Evolutionary conservation across 2,888 invertebrate species (phyloP), one percentile per base, ranked within the genome.

Genomic region (Eledona agricola): DNA sequence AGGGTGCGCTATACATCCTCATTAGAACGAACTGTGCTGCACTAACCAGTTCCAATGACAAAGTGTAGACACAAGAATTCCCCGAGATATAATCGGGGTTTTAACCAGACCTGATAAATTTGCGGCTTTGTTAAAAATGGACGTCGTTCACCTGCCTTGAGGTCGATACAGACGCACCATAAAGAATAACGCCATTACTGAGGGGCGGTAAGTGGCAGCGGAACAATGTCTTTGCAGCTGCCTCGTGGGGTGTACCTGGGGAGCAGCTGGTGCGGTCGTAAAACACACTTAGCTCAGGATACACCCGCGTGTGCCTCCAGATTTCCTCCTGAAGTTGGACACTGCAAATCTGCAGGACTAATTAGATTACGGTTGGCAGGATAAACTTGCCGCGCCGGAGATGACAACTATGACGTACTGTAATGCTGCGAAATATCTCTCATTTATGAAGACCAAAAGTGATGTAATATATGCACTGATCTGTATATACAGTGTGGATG

Each of bases 151-250:
- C 62, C 62, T 63, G 63, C 10, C 19, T 6, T n/a, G 34, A 34
- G 61, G 60, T 62, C 62, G 62, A 60, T 60, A 62, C 22, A 26
- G 45, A 25, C 45, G 43, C 43, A 47, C 59, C 57, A 60, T 60
- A 60, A 59, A 59, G 60, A 59, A 59, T 60, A 59, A 55, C 51
- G 47, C 47, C 56, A 55, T 61, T 62, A 62, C 54, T 51, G 52
- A 55, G 54, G 58, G 58, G 59, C 58, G 51, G 52, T 62, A 64
- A 64, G 59, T 61, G 60, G 57, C 51, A 58, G 55, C 54, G 56
- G 58, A 62, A 62, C 64, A 57, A 57, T 59, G 59, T 57, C 57
- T 58, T 54, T 43, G 56, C 64, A 62, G 59, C 57, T 58, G 59
- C 56, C 58, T 58, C 49, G 55, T 50, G 55, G 55, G 52, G 53